Percentiles rank a stretch among this genome's conserved stretches.
These are phyloP conservation scores for Ianthella basta DNA, from an alignment of 37 sponge, comb jelly and placozoan species.

Conservation along the genomic window DNA sequence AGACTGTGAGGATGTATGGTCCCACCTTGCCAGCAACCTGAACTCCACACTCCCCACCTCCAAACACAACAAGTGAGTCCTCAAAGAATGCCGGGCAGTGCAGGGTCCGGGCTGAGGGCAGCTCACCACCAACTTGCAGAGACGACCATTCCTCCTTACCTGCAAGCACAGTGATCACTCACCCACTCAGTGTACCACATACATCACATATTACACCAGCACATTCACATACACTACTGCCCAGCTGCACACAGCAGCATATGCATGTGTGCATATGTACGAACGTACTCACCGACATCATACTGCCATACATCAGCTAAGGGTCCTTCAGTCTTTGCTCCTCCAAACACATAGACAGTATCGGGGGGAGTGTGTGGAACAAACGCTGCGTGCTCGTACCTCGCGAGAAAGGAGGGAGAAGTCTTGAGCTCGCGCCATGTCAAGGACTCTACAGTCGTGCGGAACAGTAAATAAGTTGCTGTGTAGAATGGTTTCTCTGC, in stretches of 20 bases:
- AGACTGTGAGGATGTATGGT: constrained; percentile 31
- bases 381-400: constrained; percentile 44
- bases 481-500: no score
- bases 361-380: not conserved
- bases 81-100: constrained; percentile 23
- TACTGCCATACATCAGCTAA: constrained; percentile 44
- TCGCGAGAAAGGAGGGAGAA: constrained; percentile 19
- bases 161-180: not conserved
- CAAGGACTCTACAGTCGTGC: constrained; percentile 1
- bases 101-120: constrained; percentile 41
- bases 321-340: constrained; percentile 43
- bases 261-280: no score
- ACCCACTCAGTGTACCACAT: not conserved
- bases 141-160: constrained; percentile 35
- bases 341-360: constrained; percentile 33
- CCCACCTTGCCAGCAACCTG: constrained; percentile 9
- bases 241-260: no score
- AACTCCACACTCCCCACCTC: constrained; percentile 51
- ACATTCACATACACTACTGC: no score
- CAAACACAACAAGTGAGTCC: constrained; percentile 43
- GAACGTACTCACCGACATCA: constrained; percentile 31
- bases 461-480: no score
- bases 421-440: constrained; percentile 19
- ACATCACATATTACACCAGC: no score
- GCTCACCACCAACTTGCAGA: not conserved